These are phyloP conservation scores for Perca flavescens DNA, from an alignment of 2,113 vertebrate species.

Conservation along the genomic window DNA sequence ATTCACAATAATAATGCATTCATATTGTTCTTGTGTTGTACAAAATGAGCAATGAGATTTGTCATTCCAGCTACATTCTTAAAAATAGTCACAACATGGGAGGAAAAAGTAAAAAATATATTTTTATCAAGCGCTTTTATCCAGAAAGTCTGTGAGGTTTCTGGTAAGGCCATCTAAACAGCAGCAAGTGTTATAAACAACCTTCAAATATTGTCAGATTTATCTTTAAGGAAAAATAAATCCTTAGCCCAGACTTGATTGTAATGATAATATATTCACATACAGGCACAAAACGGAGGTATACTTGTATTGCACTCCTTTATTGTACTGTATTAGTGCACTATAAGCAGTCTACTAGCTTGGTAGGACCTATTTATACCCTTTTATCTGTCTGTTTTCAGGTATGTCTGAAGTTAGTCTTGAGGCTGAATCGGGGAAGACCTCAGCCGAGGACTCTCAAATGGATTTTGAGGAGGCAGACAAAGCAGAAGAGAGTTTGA, in stretches of 20 bases:
- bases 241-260: neutral
- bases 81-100: neutral
- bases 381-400: conserved; percentile 79
- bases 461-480: conserved; percentile 68
- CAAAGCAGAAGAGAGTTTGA: conserved; percentile 65
- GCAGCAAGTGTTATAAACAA: neutral
- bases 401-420: conserved; percentile 87
- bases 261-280: neutral
- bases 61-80: neutral
- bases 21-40: neutral
- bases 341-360: neutral
- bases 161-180: neutral
- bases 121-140: neutral
- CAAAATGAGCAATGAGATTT: neutral
- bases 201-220: neutral
- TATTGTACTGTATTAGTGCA: neutral
- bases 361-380: conserved; percentile 53
- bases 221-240: neutral
- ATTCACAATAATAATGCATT: neutral
- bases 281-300: neutral
- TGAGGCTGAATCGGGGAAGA: conserved; percentile 74
- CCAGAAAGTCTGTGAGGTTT: neutral
- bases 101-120: neutral
- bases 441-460: conserved; percentile 70
- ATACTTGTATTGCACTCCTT: neutral